Percentiles rank a stretch among this genome's conserved stretches.
phyloP scores from a whole-genome alignment of 2,113 vertebrate species.

The cat (Felis catus) region F.catus_Fca126_mat1.0 CM031421.1:16226501-16227000 shows the following conservation, averaged over 20 bases:
- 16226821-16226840: neutral
- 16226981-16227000: neutral
- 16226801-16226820: neutral
- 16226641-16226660: neutral
- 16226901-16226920: neutral
- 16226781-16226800: no score
- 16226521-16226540: neutral
- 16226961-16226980: neutral
- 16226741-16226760: neutral
- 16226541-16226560: neutral
- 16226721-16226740: neutral
- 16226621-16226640: neutral
- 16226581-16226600: neutral
- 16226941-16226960: neutral
- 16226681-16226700: constrained; percentile 45
- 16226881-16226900: neutral
- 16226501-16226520: constrained; percentile 40
- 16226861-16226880: neutral
- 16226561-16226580: neutral
- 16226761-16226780: neutral
- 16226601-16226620: neutral
- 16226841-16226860: neutral
- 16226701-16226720: constrained; percentile 34
- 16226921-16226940: neutral
- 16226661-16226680: neutral